Base-by-base conservation (phyloP, 2,113 vertebrate species). In the Charina bottae region DNA sequence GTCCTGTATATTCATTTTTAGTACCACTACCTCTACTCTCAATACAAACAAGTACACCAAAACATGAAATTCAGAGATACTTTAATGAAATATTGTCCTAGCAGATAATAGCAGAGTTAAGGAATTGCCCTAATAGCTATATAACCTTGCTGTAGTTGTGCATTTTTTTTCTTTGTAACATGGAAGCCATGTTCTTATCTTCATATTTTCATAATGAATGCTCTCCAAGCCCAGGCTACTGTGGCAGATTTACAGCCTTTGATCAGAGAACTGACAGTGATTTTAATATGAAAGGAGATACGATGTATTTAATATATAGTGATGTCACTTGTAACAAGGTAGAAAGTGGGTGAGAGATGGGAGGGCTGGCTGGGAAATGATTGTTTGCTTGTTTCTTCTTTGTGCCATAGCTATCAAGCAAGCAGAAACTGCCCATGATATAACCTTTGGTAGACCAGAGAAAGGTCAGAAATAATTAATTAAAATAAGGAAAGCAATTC, bases 261-360 rank as follows among this genome's bases (percentile, higher is more conserved):
- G 13, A 97, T 96, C 94, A 94, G 93, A 97, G 97, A 97, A 97
- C 94, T 98, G 97, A 98, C 97, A 97, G 96, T 96, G 96, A 96
- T 98, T 98, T 97, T 97, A 98, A 98, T 98, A 97, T 95, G 97
- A 97, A 97, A 97, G 97, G 96, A 97, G 97, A 97, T 97, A 97
- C 95, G 97, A 97, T 97, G 97, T 96, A 96, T 97, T 97, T 98
- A 97, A 97, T 97, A 97, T 96, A 96, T 95, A 97, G 95, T 98
- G 97, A 98, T 97, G 97, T 98, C 97, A 98, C 97, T 97, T 96
- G 95, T 97, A 97, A 97, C 97, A 96, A 97, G 97, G 96, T 94
- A 95, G 95, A 96, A 96, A 96, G 85, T 91, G 96, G 23, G 4
- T 37, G 21, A 56, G 2, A 28, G 10, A 2, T 6, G 2, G 28